Evolutionary conservation across 2,888 invertebrate species (phyloP).

Genomic region (Eurytoma californica): DNA sequence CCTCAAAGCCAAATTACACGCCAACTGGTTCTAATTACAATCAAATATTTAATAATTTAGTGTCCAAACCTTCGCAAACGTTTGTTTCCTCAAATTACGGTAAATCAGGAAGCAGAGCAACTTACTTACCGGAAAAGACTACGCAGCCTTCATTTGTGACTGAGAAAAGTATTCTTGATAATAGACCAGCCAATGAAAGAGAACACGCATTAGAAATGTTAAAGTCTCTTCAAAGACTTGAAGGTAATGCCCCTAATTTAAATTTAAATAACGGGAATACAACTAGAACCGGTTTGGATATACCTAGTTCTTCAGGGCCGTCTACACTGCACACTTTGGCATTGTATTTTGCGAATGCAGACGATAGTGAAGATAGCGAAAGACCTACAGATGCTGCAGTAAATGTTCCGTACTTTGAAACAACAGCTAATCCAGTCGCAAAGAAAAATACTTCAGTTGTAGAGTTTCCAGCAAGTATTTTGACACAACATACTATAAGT

Average conservation of each 20-base stretch:
- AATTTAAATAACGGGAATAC: slow-evolving; percentile 69
- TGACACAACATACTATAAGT: slow-evolving; percentile 82
- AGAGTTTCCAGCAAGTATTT: slow-evolving; percentile 78
- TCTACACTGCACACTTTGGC: slow-evolving; percentile 87
- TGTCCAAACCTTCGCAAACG: slow-evolving; percentile 58
- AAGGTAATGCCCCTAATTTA: slow-evolving; percentile 74
- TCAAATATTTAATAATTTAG: slow-evolving; percentile 56
- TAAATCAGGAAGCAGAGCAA: slow-evolving; percentile 59
- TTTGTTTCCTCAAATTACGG: slow-evolving; percentile 56
- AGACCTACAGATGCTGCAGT: slow-evolving; percentile 64
- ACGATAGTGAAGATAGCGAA: slow-evolving; percentile 72
- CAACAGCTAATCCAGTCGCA: slow-evolving; percentile 33
- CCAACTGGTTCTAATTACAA: slow-evolving; percentile 59
- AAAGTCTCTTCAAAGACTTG: slow-evolving; percentile 81
- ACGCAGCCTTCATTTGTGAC: slow-evolving; percentile 58
- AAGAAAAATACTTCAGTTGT: slow-evolving; percentile 65
- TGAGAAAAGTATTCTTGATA: slow-evolving; percentile 59
- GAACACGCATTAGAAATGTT: slow-evolving; percentile 84
- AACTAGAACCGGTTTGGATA: slow-evolving; percentile 80
- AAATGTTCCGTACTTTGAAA: slow-evolving; percentile 52
- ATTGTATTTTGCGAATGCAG: slow-evolving; percentile 86
- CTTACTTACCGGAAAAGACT: slow-evolving; percentile 65
- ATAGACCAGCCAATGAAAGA: slow-evolving; percentile 75
- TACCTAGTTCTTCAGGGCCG: slow-evolving; percentile 85
- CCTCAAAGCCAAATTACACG: slow-evolving; percentile 63